phyloP scores from a whole-genome alignment of 2,113 vertebrate genomes.

The Paraplagusia blochii region DNA sequence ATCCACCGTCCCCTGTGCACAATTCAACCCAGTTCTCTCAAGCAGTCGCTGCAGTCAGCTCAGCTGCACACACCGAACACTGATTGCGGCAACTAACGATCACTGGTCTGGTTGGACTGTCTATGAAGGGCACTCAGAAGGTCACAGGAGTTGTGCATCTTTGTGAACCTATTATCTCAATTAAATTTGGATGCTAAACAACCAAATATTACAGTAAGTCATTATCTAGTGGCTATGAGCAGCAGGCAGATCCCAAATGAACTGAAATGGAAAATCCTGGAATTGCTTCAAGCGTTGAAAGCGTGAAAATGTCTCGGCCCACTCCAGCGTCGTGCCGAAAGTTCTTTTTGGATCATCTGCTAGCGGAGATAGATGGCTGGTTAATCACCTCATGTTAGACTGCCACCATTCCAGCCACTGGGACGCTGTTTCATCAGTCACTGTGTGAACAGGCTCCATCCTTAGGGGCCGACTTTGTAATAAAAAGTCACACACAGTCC shows the following conservation, averaged over 20 bases:
- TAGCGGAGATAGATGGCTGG: constrained; percentile 40
- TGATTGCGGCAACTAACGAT: constrained; percentile 26
- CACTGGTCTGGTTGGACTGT: constrained; percentile 16
- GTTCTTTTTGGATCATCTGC: constrained; percentile 60
- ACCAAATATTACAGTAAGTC: constrained; percentile 32
- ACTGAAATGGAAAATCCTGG: constrained; percentile 32
- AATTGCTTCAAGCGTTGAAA: constrained; percentile 35
- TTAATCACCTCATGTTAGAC: constrained; percentile 51
- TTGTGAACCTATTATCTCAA: constrained; percentile 39
- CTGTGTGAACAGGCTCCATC: constrained; percentile 27
- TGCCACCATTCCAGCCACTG: constrained; percentile 28
- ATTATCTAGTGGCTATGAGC: constrained; percentile 30
- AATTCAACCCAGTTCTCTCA: constrained; percentile 43
- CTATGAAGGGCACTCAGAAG: constrained; percentile 39
- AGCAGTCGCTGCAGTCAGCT: constrained; percentile 31
- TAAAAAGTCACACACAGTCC: constrained; percentile 22
- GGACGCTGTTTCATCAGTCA: constrained; percentile 59
- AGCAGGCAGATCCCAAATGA: constrained; percentile 23
- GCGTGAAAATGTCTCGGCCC: constrained; percentile 53
- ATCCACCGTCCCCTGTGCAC: constrained; percentile 54
- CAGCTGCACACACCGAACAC: constrained; percentile 8
- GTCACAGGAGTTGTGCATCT: constrained; percentile 23
- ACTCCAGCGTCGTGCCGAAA: constrained; percentile 53
- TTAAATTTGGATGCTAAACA: constrained; percentile 21
- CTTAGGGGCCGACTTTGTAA: constrained; percentile 35